These are phyloP conservation scores for Candoia aspera DNA, from an alignment of 2,113 vertebrate species.

Conservation along the genomic window DNA sequence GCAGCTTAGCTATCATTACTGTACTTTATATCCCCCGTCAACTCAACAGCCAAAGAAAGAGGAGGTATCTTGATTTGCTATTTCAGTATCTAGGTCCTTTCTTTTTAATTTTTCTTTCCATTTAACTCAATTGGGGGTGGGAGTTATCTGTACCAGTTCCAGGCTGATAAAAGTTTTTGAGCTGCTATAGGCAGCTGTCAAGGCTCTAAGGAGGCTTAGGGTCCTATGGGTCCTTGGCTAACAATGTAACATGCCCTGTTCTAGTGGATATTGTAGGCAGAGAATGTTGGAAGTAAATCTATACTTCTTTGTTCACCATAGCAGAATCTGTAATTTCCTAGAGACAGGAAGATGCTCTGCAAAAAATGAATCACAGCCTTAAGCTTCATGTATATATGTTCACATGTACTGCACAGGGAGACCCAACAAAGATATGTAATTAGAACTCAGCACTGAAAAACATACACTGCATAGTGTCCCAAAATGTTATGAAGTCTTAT, in stretches of 20 bases:
- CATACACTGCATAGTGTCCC: neutral
- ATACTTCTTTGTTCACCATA: neutral
- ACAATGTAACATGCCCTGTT: neutral
- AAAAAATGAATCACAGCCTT: neutral
- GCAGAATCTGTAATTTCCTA: neutral
- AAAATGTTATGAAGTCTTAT: neutral
- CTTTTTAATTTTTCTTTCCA: neutral
- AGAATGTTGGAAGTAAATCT: neutral
- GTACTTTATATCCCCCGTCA: neutral
- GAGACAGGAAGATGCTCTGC: neutral
- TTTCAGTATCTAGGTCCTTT: neutral
- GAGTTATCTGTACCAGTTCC: neutral
- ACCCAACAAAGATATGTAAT: neutral
- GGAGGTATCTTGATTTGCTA: neutral
- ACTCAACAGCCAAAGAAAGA: neutral
- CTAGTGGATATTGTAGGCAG: neutral
- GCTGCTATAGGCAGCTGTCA: neutral
- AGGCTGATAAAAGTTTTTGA: neutral
- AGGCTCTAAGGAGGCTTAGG: neutral
- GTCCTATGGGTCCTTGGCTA: neutral
- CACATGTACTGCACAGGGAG: neutral
- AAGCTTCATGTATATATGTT: neutral
- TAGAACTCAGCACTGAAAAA: neutral
- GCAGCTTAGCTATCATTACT: neutral
- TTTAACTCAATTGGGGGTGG: neutral